Conservation (phyloP, 2,113 vertebrate genomes). For the Myocastor coypus region DNA sequence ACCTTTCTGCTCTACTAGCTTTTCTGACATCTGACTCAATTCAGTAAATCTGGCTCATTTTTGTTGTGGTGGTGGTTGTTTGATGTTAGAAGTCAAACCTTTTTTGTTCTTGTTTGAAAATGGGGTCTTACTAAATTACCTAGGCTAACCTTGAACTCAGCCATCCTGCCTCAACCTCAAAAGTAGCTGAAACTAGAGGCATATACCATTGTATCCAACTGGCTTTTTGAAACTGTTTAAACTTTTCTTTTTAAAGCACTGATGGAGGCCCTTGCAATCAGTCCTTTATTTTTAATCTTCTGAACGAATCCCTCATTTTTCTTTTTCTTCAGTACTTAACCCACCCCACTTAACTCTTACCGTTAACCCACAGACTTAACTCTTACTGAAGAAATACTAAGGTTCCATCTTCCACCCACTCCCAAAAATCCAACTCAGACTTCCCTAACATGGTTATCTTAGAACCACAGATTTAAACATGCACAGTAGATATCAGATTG, state of each 20-base stretch:
- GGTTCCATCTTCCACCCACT: neutral
- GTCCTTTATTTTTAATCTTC: slow-evolving; percentile 11
- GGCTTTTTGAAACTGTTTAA: neutral
- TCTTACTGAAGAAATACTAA: neutral
- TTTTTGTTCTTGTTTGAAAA: neutral
- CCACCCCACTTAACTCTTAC: neutral
- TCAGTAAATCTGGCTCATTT: neutral
- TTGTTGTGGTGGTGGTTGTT: neutral
- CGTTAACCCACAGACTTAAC: neutral
- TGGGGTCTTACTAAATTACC: neutral
- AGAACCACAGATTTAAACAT: slow-evolving; percentile 11
- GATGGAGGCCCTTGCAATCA: neutral
- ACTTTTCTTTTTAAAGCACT: neutral
- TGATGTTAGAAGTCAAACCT: neutral
- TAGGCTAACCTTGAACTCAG: neutral
- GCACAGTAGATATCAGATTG: neutral
- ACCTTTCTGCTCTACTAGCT: slow-evolving; percentile 32
- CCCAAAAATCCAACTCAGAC: neutral
- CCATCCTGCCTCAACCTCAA: neutral
- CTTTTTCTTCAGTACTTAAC: neutral
- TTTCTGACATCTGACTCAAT: slow-evolving; percentile 1
- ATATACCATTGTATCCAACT: neutral
- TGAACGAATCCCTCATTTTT: slow-evolving; percentile 33
- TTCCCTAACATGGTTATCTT: neutral
- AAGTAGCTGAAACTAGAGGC: neutral